phyloP scores from a whole-genome alignment of 2,113 vertebrate species.

The Mastomys natalensis region DNA sequence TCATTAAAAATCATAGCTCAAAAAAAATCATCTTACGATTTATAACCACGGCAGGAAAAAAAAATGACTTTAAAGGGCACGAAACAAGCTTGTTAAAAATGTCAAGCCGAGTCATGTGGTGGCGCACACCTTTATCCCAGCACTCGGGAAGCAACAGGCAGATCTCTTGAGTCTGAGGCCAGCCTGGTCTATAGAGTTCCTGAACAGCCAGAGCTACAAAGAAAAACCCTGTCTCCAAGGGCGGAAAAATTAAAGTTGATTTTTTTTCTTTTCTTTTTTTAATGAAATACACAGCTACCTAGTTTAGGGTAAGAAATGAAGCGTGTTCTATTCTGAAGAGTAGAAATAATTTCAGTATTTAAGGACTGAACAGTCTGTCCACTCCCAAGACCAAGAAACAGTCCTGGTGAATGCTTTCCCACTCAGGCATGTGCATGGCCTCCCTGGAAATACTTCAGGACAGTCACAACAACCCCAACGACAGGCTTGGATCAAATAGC shows the following conservation, averaged over 20 bases:
- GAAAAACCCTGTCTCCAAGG: neutral
- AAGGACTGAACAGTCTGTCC: neutral
- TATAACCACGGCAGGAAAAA: neutral
- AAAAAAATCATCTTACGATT: neutral
- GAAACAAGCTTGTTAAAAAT: neutral
- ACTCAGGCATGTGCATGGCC: neutral
- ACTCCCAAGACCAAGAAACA: neutral
- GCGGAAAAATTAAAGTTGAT: neutral
- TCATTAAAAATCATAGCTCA: neutral
- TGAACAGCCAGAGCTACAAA: neutral
- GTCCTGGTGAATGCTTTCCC: too few species aligned
- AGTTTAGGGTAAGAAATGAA: neutral
- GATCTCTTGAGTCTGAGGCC: neutral
- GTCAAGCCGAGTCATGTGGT: neutral
- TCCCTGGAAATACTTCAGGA: neutral
- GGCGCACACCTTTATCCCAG: neutral
- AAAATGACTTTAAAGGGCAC: neutral
- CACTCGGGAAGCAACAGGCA: neutral
- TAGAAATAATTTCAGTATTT: neutral
- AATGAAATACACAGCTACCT: neutral
- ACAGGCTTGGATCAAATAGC: fast-evolving
- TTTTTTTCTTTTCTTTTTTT: neutral
- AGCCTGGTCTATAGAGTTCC: neutral
- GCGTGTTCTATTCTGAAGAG: neutral
- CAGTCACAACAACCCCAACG: too few species aligned